Evolutionary conservation across 2,888 invertebrate genomes (phyloP).

Genomic region (Fissipunctia ypsillon): DNA sequence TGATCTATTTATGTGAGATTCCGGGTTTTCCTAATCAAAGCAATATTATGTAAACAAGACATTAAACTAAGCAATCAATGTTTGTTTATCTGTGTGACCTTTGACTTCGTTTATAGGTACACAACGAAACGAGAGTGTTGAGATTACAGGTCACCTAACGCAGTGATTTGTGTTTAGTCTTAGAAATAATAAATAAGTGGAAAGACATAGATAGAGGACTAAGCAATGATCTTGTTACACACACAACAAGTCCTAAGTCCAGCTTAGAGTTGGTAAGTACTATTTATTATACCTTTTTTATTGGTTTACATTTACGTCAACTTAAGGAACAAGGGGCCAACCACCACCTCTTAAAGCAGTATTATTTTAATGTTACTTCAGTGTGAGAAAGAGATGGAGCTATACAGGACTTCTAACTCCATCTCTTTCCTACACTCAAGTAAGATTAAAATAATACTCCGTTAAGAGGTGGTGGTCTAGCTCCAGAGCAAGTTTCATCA

Average conservation of each 20-base stretch:
- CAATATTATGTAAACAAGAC: constrained; percentile 3
- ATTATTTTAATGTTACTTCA: no score
- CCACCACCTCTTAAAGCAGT: no score
- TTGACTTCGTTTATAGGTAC: constrained; percentile 39
- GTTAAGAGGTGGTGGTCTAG: no score
- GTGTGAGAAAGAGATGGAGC: no score
- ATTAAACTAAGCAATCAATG: constrained; percentile 36
- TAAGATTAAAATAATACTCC: no score
- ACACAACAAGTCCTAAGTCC: background rate
- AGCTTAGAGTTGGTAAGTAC: no score
- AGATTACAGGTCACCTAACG: constrained; percentile 26
- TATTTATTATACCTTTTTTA: no score
- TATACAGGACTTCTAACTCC: no score
- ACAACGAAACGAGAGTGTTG: constrained; percentile 7
- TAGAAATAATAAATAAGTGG: background rate
- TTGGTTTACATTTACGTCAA: no score
- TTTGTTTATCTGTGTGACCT: constrained; percentile 50
- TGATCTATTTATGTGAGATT: background rate
- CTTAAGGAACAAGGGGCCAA: no score
- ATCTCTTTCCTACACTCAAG: no score
- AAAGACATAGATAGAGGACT: background rate
- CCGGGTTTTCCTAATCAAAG: constrained; percentile 7
- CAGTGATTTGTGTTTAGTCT: constrained; percentile 2
- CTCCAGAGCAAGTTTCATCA: no score
- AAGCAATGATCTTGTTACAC: background rate